Conservation (phyloP, 2,797 vertebrate genomes). For the Platalea minor region DNA sequence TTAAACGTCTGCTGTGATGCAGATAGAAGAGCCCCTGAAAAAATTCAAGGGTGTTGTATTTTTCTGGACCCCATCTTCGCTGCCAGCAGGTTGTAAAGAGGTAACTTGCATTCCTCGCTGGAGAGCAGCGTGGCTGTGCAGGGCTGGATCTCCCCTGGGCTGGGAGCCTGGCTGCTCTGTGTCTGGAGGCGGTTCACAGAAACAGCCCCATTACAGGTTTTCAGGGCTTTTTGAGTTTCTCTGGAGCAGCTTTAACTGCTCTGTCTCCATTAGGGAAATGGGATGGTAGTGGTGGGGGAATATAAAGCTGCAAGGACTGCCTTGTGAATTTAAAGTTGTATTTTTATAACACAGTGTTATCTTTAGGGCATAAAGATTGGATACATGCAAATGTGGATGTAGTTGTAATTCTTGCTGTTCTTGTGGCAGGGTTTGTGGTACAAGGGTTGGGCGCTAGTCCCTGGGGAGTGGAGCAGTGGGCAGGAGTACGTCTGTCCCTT, state of each 20-base stretch:
- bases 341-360: background rate
- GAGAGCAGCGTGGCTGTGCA: background rate
- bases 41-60: background rate
- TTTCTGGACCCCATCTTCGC: background rate
- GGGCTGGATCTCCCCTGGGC: background rate
- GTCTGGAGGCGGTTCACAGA: background rate
- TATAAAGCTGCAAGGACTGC: background rate
- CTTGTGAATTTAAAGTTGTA: background rate
- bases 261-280: background rate
- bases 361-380: conserved; percentile 40
- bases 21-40: background rate
- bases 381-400: background rate
- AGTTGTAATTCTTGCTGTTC: background rate
- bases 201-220: background rate
- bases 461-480: background rate
- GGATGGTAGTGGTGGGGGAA: background rate
- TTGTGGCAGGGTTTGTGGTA: conserved; percentile 9
- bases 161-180: background rate
- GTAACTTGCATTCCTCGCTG: background rate
- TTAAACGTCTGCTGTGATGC: background rate
- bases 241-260: background rate
- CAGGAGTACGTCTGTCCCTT: background rate
- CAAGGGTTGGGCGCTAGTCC: background rate
- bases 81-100: background rate
- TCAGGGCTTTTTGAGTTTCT: background rate